Base-by-base conservation (phyloP, 2,888 invertebrate species). In the Ceratothoa steindachneri region DNA sequence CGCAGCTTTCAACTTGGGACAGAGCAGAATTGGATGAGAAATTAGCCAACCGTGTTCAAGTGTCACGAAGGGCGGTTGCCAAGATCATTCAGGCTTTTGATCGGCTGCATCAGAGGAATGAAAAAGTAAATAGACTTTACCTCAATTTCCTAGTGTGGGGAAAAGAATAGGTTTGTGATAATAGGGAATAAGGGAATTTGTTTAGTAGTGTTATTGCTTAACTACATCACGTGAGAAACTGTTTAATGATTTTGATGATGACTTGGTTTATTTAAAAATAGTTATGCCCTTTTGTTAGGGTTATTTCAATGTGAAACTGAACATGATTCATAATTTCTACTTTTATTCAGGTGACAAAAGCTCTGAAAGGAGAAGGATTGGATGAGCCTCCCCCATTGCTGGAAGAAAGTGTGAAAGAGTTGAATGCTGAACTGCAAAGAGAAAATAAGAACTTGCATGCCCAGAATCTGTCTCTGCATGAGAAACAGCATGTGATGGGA, bases 1-100 rank as follows among this genome's bases (percentile, higher is more conserved):
- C 95, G 86, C 93, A 97, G 83, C 85, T 98, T 53, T 96, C 97
- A 0, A 96, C 96, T 0, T 97, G 97, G 97, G 97, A 98, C 84
- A 95, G 96, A 83, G 95, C 96, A 83, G 97, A 98, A 84, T 86
- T 98, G 72, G 97, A 98, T 82, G 96, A 97, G 81, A 95, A 96
- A 85, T 87, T 98, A 51, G 94, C 95, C 0, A 95, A 97, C 85
- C 87, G 97, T 30, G 97, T 97, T 4, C 96, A 95, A 86, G 97
- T 97, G 24, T 97, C 97, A 9, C 95, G 96, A 83, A 87, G 97
- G 76, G 97, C 97, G 5, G 96, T 98, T 27, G 96, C 95, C 1
- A 97, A 97, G 86, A 92, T 98, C 30, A 90, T 98, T 70, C 95
- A 97, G 85, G 96, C 96, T 0, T 97, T 97, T 84, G 98, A 98